These are phyloP conservation scores for Sphaerodactylus townsendi DNA, from an alignment of 2,113 vertebrate species.

Conservation along the genomic window DNA sequence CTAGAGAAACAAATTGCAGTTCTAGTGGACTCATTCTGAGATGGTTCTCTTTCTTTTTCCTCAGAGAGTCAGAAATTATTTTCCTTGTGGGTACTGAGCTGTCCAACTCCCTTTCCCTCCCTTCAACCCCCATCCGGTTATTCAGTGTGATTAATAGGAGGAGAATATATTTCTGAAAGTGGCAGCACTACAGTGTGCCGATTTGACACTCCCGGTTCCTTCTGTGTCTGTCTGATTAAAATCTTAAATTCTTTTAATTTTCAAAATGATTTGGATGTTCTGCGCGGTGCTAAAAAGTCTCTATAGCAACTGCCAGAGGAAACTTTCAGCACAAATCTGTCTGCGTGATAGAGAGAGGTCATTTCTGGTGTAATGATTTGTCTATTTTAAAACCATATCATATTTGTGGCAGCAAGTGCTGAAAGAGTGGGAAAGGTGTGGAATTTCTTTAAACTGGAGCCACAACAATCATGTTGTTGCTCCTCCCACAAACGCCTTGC, in stretches of 20 bases:
- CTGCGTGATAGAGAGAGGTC: conserved; percentile 3
- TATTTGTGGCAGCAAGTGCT: background rate
- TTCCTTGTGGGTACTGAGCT: conserved; percentile 4
- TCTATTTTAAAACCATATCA: conserved; percentile 25
- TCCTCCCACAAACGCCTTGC: background rate
- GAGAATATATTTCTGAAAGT: background rate
- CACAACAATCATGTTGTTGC: conserved; percentile 8
- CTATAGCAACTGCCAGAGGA: conserved; percentile 67
- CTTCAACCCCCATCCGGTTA: conserved; percentile 10
- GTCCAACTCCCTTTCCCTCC: conserved; percentile 23
- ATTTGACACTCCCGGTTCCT: conserved; percentile 27
- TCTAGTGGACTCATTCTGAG: conserved; percentile 14
- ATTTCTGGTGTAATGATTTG: conserved; percentile 26
- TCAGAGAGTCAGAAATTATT: background rate
- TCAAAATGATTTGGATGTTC: conserved; percentile 58
- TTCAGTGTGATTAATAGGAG: background rate
- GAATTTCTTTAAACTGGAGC: conserved; percentile 7
- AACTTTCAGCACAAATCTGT: conserved; percentile 49
- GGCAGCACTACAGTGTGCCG: background rate
- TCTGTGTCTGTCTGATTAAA: conserved; percentile 47
- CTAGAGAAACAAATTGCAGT: background rate
- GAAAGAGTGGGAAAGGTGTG: conserved; percentile 25
- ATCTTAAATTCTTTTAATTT: conserved; percentile 58
- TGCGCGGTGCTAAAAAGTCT: conserved; percentile 31
- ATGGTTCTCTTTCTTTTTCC: background rate